These are phyloP conservation scores for Pandemis corylana DNA, from an alignment of 2,888 invertebrate species.

Conservation along the genomic window DNA sequence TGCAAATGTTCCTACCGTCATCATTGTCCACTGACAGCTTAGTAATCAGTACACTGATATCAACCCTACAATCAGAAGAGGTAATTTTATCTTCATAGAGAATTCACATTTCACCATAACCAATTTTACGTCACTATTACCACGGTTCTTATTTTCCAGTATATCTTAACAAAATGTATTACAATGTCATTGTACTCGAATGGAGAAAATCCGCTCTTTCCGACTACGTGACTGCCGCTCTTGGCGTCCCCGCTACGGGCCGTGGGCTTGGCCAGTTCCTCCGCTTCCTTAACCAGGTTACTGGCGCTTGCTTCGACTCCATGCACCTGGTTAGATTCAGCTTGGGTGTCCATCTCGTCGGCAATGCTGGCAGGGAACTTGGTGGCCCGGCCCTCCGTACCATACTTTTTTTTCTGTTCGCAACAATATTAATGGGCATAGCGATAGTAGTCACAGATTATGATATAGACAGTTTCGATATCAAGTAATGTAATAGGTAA, in stretches of 20 bases:
- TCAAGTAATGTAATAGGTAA: neutral
- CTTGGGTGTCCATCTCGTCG: slow-evolving; percentile 48
- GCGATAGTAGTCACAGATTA: no score
- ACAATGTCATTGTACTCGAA: slow-evolving; percentile 63
- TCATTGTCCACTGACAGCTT: slow-evolving; percentile 65
- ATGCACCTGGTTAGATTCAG: slow-evolving; percentile 50
- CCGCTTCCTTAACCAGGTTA: slow-evolving; percentile 50
- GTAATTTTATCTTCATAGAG: slow-evolving; percentile 46
- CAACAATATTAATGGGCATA: slow-evolving; percentile 22
- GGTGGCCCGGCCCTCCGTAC: slow-evolving; percentile 57
- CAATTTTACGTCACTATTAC: neutral
- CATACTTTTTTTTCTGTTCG: slow-evolving; percentile 33
- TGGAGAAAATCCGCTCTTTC: slow-evolving; percentile 61
- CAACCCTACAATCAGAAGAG: slow-evolving; percentile 52
- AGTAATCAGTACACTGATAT: slow-evolving; percentile 50
- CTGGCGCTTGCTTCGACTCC: slow-evolving; percentile 50
- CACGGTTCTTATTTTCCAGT: slow-evolving; percentile 48
- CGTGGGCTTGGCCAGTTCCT: slow-evolving; percentile 61
- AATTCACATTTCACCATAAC: neutral
- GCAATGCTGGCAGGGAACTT: slow-evolving; percentile 46
- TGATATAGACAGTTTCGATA: no score
- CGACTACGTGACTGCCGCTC: no score
- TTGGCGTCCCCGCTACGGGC: slow-evolving; percentile 60
- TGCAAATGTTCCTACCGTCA: slow-evolving; percentile 52
- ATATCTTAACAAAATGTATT: slow-evolving; percentile 51